These are phyloP conservation scores for Chaenogobius annularis DNA, from an alignment of 2,113 vertebrate species.

Conservation along the genomic window DNA sequence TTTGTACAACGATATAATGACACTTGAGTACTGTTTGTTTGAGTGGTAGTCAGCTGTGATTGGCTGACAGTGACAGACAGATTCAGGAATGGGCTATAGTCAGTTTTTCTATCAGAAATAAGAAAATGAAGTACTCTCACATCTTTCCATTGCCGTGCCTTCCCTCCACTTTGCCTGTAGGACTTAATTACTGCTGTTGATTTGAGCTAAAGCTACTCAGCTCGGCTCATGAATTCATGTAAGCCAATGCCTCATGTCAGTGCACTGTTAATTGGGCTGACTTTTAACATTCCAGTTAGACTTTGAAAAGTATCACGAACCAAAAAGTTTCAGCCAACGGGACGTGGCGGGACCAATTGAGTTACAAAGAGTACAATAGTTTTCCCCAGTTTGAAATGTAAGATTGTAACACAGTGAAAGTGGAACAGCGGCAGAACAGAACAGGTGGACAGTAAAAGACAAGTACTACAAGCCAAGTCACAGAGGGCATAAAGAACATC, in stretches of 20 bases:
- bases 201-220: neutral
- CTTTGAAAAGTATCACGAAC: neutral
- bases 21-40: too few species aligned
- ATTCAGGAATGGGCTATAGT: neutral
- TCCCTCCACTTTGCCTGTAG: neutral
- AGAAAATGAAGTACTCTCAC: neutral
- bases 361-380: neutral
- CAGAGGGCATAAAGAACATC: slow-evolving; percentile 20
- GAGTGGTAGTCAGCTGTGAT: too few species aligned
- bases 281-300: neutral
- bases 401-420: slow-evolving; percentile 7
- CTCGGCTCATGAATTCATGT: neutral
- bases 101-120: neutral
- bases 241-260: neutral
- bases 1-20: too few species aligned
- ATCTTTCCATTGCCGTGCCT: neutral
- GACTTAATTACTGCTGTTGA: slow-evolving; percentile 10
- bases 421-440: neutral
- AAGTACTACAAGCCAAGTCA: neutral
- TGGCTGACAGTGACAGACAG: neutral
- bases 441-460: slow-evolving; percentile 18
- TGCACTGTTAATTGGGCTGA: slow-evolving; percentile 1
- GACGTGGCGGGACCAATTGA: slow-evolving; percentile 7
- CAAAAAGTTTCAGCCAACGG: neutral
- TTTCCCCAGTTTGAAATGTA: neutral